phyloP scores from a whole-genome alignment of 2,113 vertebrate species.

The Corvus cornix region DNA sequence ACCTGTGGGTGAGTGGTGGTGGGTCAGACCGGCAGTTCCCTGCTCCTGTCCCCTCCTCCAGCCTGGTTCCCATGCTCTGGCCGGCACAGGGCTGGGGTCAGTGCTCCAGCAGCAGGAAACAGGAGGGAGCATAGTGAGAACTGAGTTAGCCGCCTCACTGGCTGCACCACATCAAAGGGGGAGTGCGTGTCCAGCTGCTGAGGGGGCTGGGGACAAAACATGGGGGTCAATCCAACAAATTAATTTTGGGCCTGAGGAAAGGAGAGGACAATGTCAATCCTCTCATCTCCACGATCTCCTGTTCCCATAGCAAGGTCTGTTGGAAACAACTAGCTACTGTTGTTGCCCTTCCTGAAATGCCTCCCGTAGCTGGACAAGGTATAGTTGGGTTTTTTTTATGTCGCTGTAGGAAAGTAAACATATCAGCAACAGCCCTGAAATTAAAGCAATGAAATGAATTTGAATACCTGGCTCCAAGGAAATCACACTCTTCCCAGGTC shows the following conservation, averaged over 20 bases:
- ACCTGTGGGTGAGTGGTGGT: fast-evolving
- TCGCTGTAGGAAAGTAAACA: background rate
- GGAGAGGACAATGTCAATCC: background rate
- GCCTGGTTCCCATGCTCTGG: background rate
- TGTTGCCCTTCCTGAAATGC: background rate
- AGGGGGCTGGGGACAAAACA: background rate
- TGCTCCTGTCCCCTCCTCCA: background rate
- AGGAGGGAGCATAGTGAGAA: background rate
- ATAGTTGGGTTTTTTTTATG: background rate
- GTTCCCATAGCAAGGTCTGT: background rate
- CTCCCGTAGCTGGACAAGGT: fast-evolving
- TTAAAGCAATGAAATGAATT: background rate
- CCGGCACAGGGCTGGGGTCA: background rate
- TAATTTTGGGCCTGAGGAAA: background rate
- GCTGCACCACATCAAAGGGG: slow-evolving; percentile 22
- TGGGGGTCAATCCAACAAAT: background rate
- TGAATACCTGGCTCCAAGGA: background rate
- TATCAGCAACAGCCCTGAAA: background rate
- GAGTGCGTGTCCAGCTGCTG: background rate
- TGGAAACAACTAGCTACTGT: background rate
- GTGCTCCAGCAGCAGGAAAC: background rate
- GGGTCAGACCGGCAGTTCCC: background rate
- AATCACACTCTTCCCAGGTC: background rate
- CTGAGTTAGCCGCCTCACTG: background rate
- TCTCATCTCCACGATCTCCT: fast-evolving